Conservation (phyloP, 2,113 vertebrate species). For the Prionailurus bengalensis region DNA sequence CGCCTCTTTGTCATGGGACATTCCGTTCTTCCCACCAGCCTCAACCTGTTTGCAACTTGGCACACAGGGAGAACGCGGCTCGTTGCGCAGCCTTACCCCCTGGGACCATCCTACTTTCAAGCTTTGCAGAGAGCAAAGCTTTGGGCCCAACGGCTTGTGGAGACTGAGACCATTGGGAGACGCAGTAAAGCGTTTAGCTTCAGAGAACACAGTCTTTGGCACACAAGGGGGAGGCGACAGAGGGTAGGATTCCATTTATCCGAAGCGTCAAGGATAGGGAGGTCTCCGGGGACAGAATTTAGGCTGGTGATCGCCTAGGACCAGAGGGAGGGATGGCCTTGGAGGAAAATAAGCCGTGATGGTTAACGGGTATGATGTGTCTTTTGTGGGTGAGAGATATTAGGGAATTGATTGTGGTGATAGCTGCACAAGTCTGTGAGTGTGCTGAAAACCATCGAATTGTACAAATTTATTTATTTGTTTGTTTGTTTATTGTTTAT, state of each 20-base stretch:
- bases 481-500: too few relatives aligned
- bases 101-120: not conserved
- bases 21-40: conserved; percentile 53
- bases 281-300: not conserved
- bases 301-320: not conserved
- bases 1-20: conserved; percentile 41
- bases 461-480: not conserved
- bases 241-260: not conserved
- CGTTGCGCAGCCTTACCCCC: not conserved
- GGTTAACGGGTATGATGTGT: not conserved
- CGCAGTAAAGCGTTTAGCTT: not conserved
- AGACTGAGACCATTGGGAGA: not conserved
- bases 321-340: not conserved
- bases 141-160: conserved; percentile 1
- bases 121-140: conserved; percentile 7
- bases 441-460: not conserved
- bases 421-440: not conserved
- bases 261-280: not conserved
- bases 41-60: conserved; percentile 69
- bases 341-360: not conserved
- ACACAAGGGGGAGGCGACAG: not conserved
- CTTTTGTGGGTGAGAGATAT: not conserved
- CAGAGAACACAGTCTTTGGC: conserved; percentile 40
- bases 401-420: not conserved
- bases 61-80: not conserved